Evolutionary conservation across 2,797 vertebrate species (phyloP), one percentile per base, ranked within the genome.

Genomic region (Eulemur mongoz): DNA sequence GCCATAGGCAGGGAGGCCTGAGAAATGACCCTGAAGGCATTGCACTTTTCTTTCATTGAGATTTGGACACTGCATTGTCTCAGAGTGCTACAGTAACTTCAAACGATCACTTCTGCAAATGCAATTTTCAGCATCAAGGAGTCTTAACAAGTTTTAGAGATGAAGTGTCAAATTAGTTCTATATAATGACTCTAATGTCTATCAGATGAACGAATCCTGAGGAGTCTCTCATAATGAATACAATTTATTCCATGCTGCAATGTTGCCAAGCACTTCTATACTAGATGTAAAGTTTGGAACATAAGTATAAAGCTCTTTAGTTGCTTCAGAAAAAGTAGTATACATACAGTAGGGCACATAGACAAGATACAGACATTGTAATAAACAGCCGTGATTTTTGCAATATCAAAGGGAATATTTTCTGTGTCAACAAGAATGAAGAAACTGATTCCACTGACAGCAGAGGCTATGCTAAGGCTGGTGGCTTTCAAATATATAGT

Each of bases 401-500:
- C 1, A 32, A 69, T 59, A 95, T 96, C 72, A 91, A 93, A 96
- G 69, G 48, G 23, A 97, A 91, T 52, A 70, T 79, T 94, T 54
- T 54, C 2, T 59, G 30, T 88, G 81, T 94, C 67, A 79, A 92
- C 0, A 63, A 86, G 90, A 94, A 89, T 90, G 81, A 95, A 96
- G 61, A 91, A 93, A 93, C 18, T 54, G 13, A 91, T 97, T 96
- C 92, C 43, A 91, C 22, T 54, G 93, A 91, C 89, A 79, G 50
- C 72, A 93, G 85, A 87, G 52, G 27, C 72, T 96, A 85, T 95
- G 94, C 75, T 82, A 70, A 88, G 52, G 78, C 75, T 96, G 59
- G 38, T 61, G 30, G 40, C 82, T 96, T 97, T 97, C 87, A 95
- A 93, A 95, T 95, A 86, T 22, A 83, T 59, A 50, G 35, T 57